Evolutionary conservation across 1,140 invertebrate genomes (phyloP).

Genomic region (Megathymus violae): DNA sequence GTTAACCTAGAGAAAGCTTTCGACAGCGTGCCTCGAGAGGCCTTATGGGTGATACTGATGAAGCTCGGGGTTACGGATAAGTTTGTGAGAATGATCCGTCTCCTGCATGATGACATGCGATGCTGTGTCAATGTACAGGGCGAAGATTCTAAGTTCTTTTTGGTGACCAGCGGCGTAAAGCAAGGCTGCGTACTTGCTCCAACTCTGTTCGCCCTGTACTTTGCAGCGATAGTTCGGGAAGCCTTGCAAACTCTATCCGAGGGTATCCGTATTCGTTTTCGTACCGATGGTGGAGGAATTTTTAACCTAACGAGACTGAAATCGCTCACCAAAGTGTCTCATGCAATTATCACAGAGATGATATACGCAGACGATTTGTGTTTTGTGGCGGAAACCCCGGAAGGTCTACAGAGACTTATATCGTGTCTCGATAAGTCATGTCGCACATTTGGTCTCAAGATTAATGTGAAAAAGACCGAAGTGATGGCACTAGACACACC

Average conservation of each 20-base stretch:
- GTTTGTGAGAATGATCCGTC: constrained; percentile 33
- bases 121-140: constrained; percentile 33
- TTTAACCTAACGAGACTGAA: constrained; percentile 14
- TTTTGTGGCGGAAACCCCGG: constrained; percentile 8
- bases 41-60: constrained; percentile 34
- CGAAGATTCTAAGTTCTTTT: constrained; percentile 35
- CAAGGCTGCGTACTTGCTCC: constrained; percentile 42
- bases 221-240: constrained; percentile 34
- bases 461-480: too few species aligned
- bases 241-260: constrained; percentile 8
- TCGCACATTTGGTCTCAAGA: too few species aligned
- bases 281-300: too few species aligned
- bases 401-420: not conserved
- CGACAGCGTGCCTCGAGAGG: too few species aligned
- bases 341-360: constrained; percentile 37
- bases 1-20: too few species aligned
- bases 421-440: not conserved
- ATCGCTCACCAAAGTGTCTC: constrained; percentile 33
- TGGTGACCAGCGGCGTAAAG: constrained; percentile 37
- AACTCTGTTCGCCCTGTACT: constrained; percentile 42
- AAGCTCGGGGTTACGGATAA: constrained; percentile 38
- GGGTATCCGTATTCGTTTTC: not conserved
- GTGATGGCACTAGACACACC: too few species aligned
- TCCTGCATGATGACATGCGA: constrained; percentile 42
- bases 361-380: constrained; percentile 34